Conservation (phyloP, 2,797 vertebrate genomes). For the Chaenodraco wilsoni region DNA sequence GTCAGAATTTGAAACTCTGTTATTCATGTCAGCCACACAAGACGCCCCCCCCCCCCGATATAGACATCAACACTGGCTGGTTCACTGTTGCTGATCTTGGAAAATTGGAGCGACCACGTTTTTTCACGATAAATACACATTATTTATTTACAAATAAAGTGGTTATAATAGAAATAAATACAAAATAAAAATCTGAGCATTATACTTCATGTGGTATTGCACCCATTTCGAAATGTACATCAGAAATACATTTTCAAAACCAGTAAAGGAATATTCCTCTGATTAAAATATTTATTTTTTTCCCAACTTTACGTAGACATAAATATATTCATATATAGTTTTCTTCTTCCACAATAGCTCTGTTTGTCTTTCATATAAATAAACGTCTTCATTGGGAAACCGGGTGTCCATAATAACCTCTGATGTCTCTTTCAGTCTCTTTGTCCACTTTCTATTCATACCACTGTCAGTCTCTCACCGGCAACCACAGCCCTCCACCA, state of each 20-base stretch:
- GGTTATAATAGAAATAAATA: constrained; percentile 99
- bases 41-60: constrained; percentile 17
- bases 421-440: constrained; percentile 67
- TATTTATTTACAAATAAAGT: constrained; percentile 99
- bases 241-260: constrained; percentile 97
- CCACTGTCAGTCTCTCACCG: constrained; percentile 80
- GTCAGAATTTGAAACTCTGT: constrained; percentile 45
- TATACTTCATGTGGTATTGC: constrained; percentile 99
- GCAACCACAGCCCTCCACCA: constrained; percentile 98
- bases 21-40: constrained; percentile 31
- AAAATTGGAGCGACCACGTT: constrained; percentile 90
- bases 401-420: constrained; percentile 89
- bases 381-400: constrained; percentile 98
- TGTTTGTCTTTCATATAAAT: constrained; percentile 95
- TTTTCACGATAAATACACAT: constrained; percentile 99
- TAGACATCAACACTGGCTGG: constrained; percentile 76
- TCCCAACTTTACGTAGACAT: constrained; percentile 97
- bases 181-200: constrained; percentile 99
- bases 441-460: constrained; percentile 27
- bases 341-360: constrained; percentile 95
- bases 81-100: constrained; percentile 78
- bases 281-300: constrained; percentile 99
- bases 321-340: constrained; percentile 99
- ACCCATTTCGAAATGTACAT: constrained; percentile 99
- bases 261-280: constrained; percentile 98